Conservation (phyloP, 2,113 vertebrate species). For the Aptenodytes patagonicus region DNA sequence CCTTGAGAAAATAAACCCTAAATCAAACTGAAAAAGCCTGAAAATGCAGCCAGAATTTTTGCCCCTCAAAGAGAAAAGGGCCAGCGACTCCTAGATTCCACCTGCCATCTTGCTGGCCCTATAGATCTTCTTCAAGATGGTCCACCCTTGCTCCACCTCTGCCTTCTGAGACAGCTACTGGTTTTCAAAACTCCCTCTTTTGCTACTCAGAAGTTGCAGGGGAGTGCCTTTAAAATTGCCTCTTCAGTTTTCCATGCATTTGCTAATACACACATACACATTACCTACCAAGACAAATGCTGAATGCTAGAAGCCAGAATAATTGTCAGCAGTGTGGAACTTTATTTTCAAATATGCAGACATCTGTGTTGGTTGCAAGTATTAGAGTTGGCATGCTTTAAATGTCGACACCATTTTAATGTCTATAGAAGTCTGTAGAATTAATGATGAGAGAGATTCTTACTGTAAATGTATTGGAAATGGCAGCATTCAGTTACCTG, state of each 20-base stretch:
- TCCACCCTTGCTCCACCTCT: not conserved
- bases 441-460: slow-evolving; percentile 34
- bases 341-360: slow-evolving; percentile 4
- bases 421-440: slow-evolving; percentile 10
- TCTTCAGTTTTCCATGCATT: not conserved
- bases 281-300: not conserved
- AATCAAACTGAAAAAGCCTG: not conserved
- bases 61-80: not conserved
- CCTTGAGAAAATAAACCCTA: not conserved
- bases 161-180: not conserved
- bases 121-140: not conserved
- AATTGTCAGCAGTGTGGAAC: not conserved
- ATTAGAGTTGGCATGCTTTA: slow-evolving; percentile 1
- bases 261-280: not conserved
- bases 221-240: not conserved
- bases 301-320: not conserved
- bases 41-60: not conserved
- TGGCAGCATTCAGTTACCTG: slow-evolving; percentile 57
- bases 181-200: not conserved
- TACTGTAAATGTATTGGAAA: slow-evolving; percentile 47
- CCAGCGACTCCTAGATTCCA: not conserved
- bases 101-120: not conserved
- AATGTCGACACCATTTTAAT: slow-evolving; percentile 55
- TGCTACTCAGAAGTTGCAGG: not conserved
- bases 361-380: not conserved